Evolutionary conservation across 2,888 invertebrate species (phyloP).

Genomic region (Amblyjoppa fuscipennis): DNA sequence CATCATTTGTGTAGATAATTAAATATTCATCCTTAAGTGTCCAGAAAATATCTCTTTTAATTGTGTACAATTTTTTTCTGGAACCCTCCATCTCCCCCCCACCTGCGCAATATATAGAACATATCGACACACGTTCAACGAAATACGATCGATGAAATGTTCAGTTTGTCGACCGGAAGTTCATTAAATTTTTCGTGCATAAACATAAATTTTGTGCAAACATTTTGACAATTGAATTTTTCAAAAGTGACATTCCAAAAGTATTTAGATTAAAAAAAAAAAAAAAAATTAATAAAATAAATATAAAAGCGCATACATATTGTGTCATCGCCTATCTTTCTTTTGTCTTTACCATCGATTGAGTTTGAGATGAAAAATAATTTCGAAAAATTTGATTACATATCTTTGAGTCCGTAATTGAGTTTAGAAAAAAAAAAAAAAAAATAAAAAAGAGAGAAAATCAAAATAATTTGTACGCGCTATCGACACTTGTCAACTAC

Average conservation of each 20-base stretch:
- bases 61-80: slow-evolving; percentile 45
- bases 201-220: no score
- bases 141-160: not conserved
- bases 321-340: not conserved
- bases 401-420: not conserved
- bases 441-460: no score
- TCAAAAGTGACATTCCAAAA: no score
- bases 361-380: no score
- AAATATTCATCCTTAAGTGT: slow-evolving; percentile 55
- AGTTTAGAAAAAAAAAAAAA: not conserved
- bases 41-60: slow-evolving; percentile 54
- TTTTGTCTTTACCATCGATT: not conserved
- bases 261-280: no score
- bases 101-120: not conserved
- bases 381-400: not conserved
- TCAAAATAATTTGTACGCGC: not conserved
- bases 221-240: no score
- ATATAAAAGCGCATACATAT: no score
- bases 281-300: no score
- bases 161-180: not conserved
- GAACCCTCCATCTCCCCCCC: not conserved
- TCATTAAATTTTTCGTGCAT: no score
- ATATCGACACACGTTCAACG: not conserved
- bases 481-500: no score
- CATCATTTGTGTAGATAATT: slow-evolving; percentile 64